Percentiles rank a stretch among this genome's conserved stretches.
Conservation (phyloP, 2,888 invertebrate genomes). For the Timandra comae region DNA sequence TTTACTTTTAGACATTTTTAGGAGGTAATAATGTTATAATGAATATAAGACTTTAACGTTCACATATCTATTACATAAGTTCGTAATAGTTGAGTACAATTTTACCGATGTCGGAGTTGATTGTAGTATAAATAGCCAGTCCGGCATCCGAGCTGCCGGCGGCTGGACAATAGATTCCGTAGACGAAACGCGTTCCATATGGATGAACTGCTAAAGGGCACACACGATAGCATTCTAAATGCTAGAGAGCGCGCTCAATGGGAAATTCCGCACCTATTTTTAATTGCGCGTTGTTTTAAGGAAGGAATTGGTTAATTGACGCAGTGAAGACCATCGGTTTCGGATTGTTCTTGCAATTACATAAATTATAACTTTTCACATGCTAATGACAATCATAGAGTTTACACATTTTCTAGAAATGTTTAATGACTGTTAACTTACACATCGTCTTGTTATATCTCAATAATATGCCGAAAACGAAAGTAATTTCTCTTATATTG, state of each 20-base stretch:
- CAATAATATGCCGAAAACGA: too few relatives aligned
- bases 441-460: too few relatives aligned
- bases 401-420: too few relatives aligned
- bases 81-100: conserved; percentile 39
- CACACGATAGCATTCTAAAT: conserved; percentile 41
- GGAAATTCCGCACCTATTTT: conserved; percentile 20
- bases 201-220: conserved; percentile 66
- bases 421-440: too few relatives aligned
- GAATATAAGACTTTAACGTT: too few relatives aligned
- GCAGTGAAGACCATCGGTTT: too few relatives aligned
- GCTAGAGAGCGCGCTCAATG: conserved; percentile 27
- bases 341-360: too few relatives aligned
- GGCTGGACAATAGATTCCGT: conserved; percentile 69
- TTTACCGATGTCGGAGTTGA: conserved; percentile 47
- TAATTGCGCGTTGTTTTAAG: conserved; percentile 22
- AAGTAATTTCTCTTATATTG: too few relatives aligned
- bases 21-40: too few relatives aligned
- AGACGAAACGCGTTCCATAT: conserved; percentile 70
- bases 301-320: conserved; percentile 14
- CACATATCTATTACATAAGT: conserved; percentile 38
- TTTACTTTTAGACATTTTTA: too few relatives aligned
- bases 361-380: too few relatives aligned
- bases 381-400: too few relatives aligned
- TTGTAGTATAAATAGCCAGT: conserved; percentile 61
- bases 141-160: conserved; percentile 42